phyloP scores from a whole-genome alignment of 2,113 vertebrate species.

The Seriola aureovittata region DNA sequence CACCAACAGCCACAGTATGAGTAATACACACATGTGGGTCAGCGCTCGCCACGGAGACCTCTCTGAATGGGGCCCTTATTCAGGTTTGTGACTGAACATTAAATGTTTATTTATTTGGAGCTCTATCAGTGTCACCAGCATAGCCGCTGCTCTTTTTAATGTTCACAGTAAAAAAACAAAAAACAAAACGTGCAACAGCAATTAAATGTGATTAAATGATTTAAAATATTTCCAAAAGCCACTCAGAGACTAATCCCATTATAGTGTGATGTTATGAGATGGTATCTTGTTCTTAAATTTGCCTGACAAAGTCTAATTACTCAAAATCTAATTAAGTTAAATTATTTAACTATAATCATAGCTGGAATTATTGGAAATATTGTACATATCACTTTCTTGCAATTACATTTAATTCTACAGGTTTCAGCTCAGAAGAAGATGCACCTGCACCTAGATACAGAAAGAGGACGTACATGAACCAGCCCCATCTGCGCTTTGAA shows the following conservation, averaged over 20 bases:
- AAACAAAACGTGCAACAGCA: neutral
- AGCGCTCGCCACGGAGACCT: constrained; percentile 77
- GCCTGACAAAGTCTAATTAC: neutral
- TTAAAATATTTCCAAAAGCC: neutral
- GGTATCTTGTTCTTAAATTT: neutral
- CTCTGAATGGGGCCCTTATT: constrained; percentile 81
- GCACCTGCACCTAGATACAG: constrained; percentile 79
- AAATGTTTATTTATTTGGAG: neutral
- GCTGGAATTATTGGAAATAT: neutral
- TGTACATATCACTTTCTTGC: neutral
- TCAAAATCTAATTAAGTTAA: neutral
- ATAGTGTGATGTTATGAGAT: neutral
- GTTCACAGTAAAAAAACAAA: neutral
- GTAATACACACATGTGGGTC: constrained; percentile 70
- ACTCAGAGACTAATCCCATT: neutral
- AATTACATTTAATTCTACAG: constrained; percentile 47
- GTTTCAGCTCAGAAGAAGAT: constrained; percentile 90
- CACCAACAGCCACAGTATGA: constrained; percentile 1
- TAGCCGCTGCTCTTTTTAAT: neutral
- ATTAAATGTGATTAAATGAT: neutral
- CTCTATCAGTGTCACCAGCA: neutral
- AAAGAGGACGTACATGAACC: constrained; percentile 79
- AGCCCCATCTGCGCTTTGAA: constrained; percentile 90
- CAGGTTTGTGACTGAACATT: constrained; percentile 71
- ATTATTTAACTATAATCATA: neutral